These are phyloP conservation scores for Rotaria macrura DNA, from an alignment of 2,888 invertebrate genomes.

Conservation along the genomic window DNA sequence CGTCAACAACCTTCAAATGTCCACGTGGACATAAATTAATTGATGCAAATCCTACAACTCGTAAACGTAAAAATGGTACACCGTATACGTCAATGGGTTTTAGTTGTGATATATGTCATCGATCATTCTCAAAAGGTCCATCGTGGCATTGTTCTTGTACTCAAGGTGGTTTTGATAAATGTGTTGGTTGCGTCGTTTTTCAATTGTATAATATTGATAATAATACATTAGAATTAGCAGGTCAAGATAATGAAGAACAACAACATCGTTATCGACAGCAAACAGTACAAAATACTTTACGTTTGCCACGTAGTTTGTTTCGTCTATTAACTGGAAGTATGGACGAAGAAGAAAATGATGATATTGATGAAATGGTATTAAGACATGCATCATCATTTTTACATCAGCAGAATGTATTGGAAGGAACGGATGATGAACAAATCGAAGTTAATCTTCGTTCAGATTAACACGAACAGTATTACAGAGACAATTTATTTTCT, in stretches of 20 bases:
- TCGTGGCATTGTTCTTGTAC: not conserved
- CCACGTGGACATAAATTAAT: not conserved
- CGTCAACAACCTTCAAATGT: not conserved
- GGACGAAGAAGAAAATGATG: not conserved
- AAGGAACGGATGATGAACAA: not conserved
- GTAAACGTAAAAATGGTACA: not conserved
- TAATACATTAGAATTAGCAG: not conserved
- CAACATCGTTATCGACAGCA: not conserved
- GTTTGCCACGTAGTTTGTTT: not conserved
- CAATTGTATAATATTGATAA: not conserved
- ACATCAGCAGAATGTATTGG: not conserved
- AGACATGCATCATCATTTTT: not conserved
- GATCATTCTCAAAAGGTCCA: not conserved
- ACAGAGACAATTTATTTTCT: not conserved
- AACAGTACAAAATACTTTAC: not conserved
- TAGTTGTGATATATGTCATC: not conserved
- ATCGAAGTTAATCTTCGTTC: not conserved
- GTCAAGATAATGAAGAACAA: conserved; percentile 8
- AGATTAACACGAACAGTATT: conserved; percentile 1
- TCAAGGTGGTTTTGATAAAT: not conserved
- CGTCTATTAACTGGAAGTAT: not conserved
- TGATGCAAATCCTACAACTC: not conserved
- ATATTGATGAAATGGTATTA: not conserved
- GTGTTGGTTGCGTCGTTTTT: not conserved
- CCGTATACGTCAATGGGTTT: not conserved